phyloP scores from a whole-genome alignment of 2,888 invertebrate species.

The Pyrocoelia pectoralis region DNA sequence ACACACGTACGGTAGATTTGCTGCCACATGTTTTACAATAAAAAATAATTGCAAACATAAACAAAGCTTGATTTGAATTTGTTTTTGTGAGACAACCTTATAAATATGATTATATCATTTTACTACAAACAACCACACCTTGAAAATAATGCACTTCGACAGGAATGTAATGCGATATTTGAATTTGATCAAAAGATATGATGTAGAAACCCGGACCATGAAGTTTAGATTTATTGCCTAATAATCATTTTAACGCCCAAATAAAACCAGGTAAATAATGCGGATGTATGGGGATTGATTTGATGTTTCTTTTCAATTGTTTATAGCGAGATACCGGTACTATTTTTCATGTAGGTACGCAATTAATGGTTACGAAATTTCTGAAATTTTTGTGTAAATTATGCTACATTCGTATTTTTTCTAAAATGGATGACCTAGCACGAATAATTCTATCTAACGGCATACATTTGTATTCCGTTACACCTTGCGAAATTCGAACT shows the following conservation, averaged over 20 bases:
- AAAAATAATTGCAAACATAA: too few relatives aligned
- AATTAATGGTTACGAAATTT: conserved; percentile 29
- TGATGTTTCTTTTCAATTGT: neutral
- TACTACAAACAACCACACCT: conserved; percentile 33
- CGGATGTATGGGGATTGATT: conserved; percentile 33
- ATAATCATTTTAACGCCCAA: conserved; percentile 28
- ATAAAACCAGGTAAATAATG: conserved; percentile 23
- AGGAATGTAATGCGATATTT: conserved; percentile 38
- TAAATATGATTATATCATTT: conserved; percentile 31
- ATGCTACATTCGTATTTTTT: neutral
- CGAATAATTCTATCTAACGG: conserved; percentile 20
- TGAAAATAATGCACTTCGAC: conserved; percentile 32
- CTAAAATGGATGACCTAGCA: neutral
- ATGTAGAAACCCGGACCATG: conserved; percentile 38
- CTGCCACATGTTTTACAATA: too few relatives aligned
- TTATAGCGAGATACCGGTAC: too few relatives aligned
- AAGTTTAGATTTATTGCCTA: conserved; percentile 30
- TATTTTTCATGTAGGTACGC: neutral
- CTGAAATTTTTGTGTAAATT: neutral
- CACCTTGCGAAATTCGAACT: conserved; percentile 40
- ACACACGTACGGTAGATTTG: too few relatives aligned
- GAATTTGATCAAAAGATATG: conserved; percentile 36
- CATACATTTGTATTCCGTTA: conserved; percentile 26
- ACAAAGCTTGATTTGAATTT: too few relatives aligned
- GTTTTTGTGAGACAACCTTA: conserved; percentile 10